Evolutionary conservation across 92 coral and sea anemone species (phyloP), one percentile per base, ranked within the genome.

Genomic region (Desmophyllum pertusum): DNA sequence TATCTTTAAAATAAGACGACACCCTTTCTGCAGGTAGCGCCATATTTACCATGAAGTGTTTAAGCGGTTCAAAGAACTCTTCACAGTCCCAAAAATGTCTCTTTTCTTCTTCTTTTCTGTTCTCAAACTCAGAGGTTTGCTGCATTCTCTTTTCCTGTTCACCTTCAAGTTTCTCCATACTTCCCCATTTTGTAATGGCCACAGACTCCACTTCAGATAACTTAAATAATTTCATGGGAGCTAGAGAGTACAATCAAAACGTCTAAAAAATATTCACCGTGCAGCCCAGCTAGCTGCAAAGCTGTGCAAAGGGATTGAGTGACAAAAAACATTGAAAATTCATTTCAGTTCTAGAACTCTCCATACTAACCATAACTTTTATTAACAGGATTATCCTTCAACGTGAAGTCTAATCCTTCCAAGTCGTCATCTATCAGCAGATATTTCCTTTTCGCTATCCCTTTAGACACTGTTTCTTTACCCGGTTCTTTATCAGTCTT

Each of bases 61-160:
- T 75, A 64, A 94, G 78, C 6, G 98, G 98, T 51, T 92, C 91
- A 77, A 88, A 86, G 18, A 92, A 50, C 75, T 94, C 94, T 46
- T 88, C 94, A 70, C 74, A 65, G 68, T 94, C 94, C 98, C 98
- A 94, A 39, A 94, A 92, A 23, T 92, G 91, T 81, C 91, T 88
- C 69, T 88, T 92, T 74, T 94, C 94, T 23, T 88, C 92, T 73
- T 94, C 94, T 29, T 68, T 90, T 63, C 84, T 90, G 42, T 50
- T 81, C 35, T 87, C 93, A 36, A 86, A 52, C 46, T 81, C 77
- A 0, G 81, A 73, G 45, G 72, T 87, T 61, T 77, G 89, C 35
- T 86, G 78, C 66, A 81, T 86, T 84, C 87, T 86, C 37, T 83
- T 82, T 52, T 83, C 88, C 51, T 75, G 91, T 57, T 94, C 95